Evolutionary conservation across 2,888 invertebrate genomes (phyloP).

Genomic region (Andrena minutula): DNA sequence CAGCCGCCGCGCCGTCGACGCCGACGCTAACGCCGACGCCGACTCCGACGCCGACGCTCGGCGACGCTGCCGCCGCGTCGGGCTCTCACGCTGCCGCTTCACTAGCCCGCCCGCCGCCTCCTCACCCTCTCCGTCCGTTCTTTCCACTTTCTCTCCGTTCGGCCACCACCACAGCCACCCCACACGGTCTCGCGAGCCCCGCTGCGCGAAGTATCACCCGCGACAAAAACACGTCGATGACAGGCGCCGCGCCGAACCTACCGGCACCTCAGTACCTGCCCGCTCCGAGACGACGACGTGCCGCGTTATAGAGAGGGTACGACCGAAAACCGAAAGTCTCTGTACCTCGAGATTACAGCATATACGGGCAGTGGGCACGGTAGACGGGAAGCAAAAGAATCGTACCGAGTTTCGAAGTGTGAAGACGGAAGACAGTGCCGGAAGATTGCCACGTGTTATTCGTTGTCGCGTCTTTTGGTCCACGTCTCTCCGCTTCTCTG

Average conservation of each 20-base stretch:
- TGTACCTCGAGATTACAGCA: background rate
- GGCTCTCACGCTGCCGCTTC: conserved; percentile 52
- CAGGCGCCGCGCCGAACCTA: conserved; percentile 62
- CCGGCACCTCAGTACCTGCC: conserved; percentile 51
- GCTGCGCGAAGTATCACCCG: conserved; percentile 36
- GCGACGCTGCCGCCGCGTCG: conserved; percentile 64
- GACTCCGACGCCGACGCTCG: conserved; percentile 49
- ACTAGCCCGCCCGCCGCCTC: conserved; percentile 36
- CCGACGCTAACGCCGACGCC: conserved; percentile 47
- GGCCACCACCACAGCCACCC: conserved; percentile 29
- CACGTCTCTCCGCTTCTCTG: background rate
- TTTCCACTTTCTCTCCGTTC: conserved; percentile 43
- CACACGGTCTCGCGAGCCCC: conserved; percentile 17
- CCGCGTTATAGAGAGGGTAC: background rate
- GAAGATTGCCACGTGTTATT: background rate
- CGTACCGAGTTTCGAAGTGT: background rate
- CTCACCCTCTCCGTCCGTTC: conserved; percentile 28
- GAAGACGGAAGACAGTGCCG: background rate
- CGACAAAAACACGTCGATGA: conserved; percentile 74
- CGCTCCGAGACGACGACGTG: conserved; percentile 35
- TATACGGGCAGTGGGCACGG: background rate
- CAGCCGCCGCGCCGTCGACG: conserved; percentile 44
- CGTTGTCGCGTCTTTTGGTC: background rate
- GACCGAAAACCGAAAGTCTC: background rate
- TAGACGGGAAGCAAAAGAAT: background rate